Base-by-base conservation (phyloP, 1,140 invertebrate species). In the Cotesia typhae region DNA sequence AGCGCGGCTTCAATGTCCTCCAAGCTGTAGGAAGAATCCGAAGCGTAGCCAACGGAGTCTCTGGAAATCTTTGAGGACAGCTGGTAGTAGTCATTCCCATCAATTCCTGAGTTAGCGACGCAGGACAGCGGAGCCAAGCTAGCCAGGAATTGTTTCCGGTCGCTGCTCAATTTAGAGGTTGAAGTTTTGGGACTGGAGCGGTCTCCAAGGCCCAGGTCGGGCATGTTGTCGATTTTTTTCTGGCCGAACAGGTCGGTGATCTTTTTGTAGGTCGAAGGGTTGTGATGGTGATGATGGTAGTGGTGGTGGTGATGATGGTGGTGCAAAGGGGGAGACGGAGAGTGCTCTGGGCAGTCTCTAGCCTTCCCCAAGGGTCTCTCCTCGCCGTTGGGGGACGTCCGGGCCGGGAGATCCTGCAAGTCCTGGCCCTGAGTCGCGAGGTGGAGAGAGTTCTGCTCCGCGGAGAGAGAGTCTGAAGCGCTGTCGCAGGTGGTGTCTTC, bases 61-160 rank as follows among this genome's bases (percentile, higher is more conserved):
- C 90, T 71, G 81, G 88, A 81, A 3, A 88, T 79, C 36, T 90
- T 90, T 4, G 90, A 88, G 0, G 90, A 85, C 5, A 90, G 80
- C 28, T 90, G 89, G 73, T 93, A 93, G 77, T 92, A 92, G 67
- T 92, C 91, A 9, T 93, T 89, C 41, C 89, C 89, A 41, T 90
- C 90, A 6, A 89, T 84, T 1, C 88, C 90, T 0, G 82, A 81
- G n/a, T 76, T 79, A 2, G 91, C 89, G 35, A 94, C 93, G 75
- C 93, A 94, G 0, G 93, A 92, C 1, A 94, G 81, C 1, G 93
- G 92, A 0, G 92, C 92, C 35, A 94, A 78, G 2, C 92, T 93
- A 0, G 93, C 91, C 10, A 94, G 78, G 77, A 94, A 94, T 79
- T 94, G 93, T 67, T 92, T 90, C 61, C 92, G 88, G 70, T 89